Evolutionary conservation across 1,140 invertebrate genomes (phyloP).

Genomic region (Drosophila suzukii): DNA sequence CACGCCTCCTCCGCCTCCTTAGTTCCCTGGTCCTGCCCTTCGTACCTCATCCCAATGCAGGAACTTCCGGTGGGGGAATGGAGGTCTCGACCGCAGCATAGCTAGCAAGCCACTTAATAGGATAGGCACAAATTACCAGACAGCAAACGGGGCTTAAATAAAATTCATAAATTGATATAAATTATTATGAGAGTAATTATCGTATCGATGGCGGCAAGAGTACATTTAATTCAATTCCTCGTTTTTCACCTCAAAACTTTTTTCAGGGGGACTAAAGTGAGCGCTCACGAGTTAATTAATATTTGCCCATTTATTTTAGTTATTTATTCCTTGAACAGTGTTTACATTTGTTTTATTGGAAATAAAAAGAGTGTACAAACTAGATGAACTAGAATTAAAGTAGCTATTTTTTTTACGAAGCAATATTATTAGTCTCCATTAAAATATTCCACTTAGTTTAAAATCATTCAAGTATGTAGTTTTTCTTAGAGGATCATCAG

Average conservation of each 20-base stretch:
- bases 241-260: neutral
- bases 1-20: constrained; percentile 8
- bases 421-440: no score
- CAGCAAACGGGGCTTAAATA: neutral
- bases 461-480: no score
- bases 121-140: neutral
- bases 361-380: neutral
- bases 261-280: neutral
- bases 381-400: neutral
- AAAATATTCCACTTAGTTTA: no score
- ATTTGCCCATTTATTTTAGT: neutral
- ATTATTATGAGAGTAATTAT: constrained; percentile 5
- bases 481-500: no score
- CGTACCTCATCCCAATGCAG: neutral
- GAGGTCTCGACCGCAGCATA: neutral
- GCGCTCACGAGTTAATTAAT: neutral
- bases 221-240: neutral
- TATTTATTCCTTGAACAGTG: neutral
- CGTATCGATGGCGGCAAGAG: constrained; percentile 3
- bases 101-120: constrained; percentile 2
- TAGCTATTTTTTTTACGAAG: no score
- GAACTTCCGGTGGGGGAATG: neutral
- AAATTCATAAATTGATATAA: constrained; percentile 8
- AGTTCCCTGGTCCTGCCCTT: no score
- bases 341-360: no score